Evolutionary conservation across 2,113 vertebrate species (phyloP), one percentile per base, ranked within the genome.

Genomic region (Rhinolophus ferrumequinum): DNA sequence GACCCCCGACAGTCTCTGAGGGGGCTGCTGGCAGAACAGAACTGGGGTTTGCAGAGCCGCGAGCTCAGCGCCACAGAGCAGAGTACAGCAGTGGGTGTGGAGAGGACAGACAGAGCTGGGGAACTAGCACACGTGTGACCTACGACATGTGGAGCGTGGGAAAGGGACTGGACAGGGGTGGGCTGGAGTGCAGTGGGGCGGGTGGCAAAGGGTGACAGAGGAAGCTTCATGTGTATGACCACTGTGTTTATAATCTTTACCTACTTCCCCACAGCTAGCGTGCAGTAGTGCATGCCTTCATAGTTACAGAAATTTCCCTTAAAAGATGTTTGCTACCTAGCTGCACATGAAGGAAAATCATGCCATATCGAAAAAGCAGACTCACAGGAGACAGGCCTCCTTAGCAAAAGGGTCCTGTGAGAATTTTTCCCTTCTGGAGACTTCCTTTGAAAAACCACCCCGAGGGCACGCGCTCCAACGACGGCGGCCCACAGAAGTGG

Each of bases 141-240:
- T 8, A 1, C 0, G 35, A 47, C 24, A 5, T 15, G 0, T 0
- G 8, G 26, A 41, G 33, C 44, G 8, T 10, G 0, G 8, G 33
- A n/a, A 0, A n/a, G 60, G 67, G 18, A 6, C 22, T 1, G 16
- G 26, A 30, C 26, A 13, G 60, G 6, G 1, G 0, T 2, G 54
- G 33, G 6, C 33, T 22, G 28, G 12, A 12, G 47, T 1, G 14
- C 1, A 0, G 1, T 0, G 26, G 14, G 16, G 11, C 1, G 1
- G 16, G 24, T 4, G 21, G 76, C 62, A 16, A 4, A 38, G 26
- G 44, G 6, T 24, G 12, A 0, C 8, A 0, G 1, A 8, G 2
- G 47, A 50, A 58, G 54, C 47, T 35, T 14, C 1, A 1, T 22
- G n/a, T 30, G 38, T 13, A 7, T 5, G 15, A 10, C 19, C 1